Evolutionary conservation across 1,140 invertebrate genomes (phyloP).

Genomic region (Calephelis nemesis): DNA sequence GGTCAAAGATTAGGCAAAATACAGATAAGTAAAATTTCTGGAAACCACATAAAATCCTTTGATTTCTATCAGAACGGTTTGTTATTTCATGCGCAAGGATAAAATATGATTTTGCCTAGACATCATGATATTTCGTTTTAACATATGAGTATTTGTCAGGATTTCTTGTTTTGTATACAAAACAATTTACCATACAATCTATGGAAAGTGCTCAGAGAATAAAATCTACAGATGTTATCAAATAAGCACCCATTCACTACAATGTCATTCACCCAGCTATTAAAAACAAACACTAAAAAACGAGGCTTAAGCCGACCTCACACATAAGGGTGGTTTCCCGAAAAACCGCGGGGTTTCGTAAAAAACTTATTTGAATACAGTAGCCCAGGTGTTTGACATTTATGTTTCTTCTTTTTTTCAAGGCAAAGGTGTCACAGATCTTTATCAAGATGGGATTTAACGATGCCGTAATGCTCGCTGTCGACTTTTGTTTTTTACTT

Average conservation of each 20-base stretch:
- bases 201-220: constrained; percentile 9
- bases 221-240: constrained; percentile 42
- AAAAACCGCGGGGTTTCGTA: constrained; percentile 59
- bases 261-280: constrained; percentile 46
- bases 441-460: constrained; percentile 73
- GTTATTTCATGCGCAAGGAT: too few species aligned
- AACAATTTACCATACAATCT: neutral
- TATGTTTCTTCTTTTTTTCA: constrained; percentile 52
- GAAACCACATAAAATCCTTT: too few species aligned
- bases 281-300: constrained; percentile 48
- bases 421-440: constrained; percentile 71
- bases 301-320: constrained; percentile 55
- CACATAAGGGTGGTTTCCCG: constrained; percentile 58
- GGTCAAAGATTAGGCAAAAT: too few species aligned
- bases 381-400: constrained; percentile 61
- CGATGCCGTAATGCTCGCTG: constrained; percentile 67
- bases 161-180: neutral
- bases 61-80: too few species aligned
- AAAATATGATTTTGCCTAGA: too few species aligned
- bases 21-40: too few species aligned
- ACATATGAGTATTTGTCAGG: neutral
- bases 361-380: constrained; percentile 74
- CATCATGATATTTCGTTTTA: too few species aligned
- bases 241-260: constrained; percentile 38
- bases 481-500: constrained; percentile 62